Percentiles rank a stretch among this genome's conserved stretches.
Evolutionary conservation across 64 coral and sea anemone genomes (phyloP).

Genomic region (Montipora efflorescens): DNA sequence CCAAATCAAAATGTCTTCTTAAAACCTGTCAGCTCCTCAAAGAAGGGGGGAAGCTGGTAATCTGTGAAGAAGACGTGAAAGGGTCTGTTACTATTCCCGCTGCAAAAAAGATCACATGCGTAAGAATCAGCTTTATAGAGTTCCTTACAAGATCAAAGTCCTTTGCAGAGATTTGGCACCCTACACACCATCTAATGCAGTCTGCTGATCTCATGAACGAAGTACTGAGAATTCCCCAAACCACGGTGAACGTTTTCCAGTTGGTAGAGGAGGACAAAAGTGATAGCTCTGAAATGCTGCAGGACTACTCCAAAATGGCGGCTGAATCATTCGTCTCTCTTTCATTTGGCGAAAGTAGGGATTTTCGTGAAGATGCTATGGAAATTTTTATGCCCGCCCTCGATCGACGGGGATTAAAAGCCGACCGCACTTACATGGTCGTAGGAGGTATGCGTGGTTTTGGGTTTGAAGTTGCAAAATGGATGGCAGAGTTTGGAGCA

Average conservation of each 20-base stretch:
- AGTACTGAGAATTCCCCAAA: slow-evolving; percentile 34
- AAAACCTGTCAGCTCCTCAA: slow-evolving; percentile 68
- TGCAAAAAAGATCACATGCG: slow-evolving; percentile 55
- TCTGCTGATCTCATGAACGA: slow-evolving; percentile 28
- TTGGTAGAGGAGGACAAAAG: background rate
- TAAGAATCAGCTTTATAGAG: slow-evolving; percentile 50
- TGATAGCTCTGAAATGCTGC: background rate
- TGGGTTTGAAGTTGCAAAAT: slow-evolving; percentile 87
- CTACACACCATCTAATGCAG: slow-evolving; percentile 38
- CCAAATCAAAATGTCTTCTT: slow-evolving; percentile 47
- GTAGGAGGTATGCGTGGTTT: slow-evolving; percentile 79
- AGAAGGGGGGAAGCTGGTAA: slow-evolving; percentile 52
- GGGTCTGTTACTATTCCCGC: slow-evolving; percentile 39
- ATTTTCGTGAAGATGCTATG: background rate
- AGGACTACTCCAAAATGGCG: background rate
- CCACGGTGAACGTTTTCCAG: background rate
- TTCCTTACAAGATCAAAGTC: slow-evolving; percentile 30
- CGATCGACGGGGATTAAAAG: slow-evolving; percentile 68
- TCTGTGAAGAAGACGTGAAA: slow-evolving; percentile 30
- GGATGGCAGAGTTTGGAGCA: slow-evolving; percentile 74
- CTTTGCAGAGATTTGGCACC: slow-evolving; percentile 52
- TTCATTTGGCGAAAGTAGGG: slow-evolving; percentile 15
- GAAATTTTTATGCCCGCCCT: slow-evolving; percentile 34
- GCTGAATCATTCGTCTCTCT: slow-evolving; percentile 38
- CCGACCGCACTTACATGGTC: slow-evolving; percentile 79